These are phyloP conservation scores for Cydia splendana DNA, from an alignment of 1,140 invertebrate species.

Conservation along the genomic window DNA sequence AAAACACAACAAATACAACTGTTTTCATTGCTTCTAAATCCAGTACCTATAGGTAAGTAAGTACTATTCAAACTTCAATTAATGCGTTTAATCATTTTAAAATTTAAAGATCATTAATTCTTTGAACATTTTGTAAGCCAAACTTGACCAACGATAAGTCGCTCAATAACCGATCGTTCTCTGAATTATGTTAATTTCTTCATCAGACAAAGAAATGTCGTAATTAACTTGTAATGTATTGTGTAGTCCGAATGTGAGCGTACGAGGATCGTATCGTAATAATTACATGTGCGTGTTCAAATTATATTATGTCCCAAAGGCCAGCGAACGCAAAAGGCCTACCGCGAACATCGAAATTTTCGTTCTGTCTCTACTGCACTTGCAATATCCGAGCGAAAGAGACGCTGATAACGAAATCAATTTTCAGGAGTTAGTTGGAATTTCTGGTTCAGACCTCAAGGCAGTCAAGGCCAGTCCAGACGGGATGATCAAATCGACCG, in stretches of 20 bases:
- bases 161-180: not conserved
- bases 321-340: not conserved
- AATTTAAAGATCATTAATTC: not conserved
- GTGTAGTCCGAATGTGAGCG: not conserved
- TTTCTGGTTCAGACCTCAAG: no score
- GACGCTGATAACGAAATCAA: no score
- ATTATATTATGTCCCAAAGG: constrained; percentile 1
- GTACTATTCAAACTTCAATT: no score
- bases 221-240: not conserved
- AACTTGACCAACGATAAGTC: not conserved
- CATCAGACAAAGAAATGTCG: not conserved
- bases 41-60: no score
- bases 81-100: no score
- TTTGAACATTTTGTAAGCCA: not conserved
- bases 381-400: no score
- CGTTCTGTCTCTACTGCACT: not conserved
- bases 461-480: no score
- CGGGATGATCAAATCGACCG: no score
- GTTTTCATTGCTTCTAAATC: no score
- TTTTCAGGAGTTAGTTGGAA: no score
- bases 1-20: no score
- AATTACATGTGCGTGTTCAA: constrained; percentile 1
- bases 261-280: not conserved
- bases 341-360: not conserved
- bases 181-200: constrained; percentile 18